Evolutionary conservation across 2,888 invertebrate species (phyloP).

Genomic region (Limnephilus rhombicus): DNA sequence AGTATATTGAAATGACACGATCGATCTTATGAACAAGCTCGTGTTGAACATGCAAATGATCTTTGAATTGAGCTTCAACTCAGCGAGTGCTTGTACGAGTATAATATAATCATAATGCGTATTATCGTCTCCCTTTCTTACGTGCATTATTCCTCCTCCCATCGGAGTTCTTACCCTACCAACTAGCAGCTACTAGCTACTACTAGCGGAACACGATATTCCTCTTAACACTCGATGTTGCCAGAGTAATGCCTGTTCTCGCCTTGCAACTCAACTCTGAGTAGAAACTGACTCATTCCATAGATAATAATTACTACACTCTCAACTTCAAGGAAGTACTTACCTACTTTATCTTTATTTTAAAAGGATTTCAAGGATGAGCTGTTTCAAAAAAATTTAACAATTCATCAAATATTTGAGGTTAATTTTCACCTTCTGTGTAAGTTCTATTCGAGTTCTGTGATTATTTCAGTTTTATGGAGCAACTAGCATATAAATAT

Average conservation of each 20-base stretch:
- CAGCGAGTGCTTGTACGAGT: neutral
- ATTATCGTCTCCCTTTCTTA: slow-evolving; percentile 5
- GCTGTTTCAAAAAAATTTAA: too few species aligned
- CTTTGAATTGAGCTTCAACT: neutral
- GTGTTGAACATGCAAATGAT: slow-evolving; percentile 28
- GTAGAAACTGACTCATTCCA: neutral
- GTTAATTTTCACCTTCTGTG: too few species aligned
- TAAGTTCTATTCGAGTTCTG: too few species aligned
- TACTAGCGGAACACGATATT: slow-evolving; percentile 52
- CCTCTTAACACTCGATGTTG: slow-evolving; percentile 51
- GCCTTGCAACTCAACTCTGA: slow-evolving; percentile 18
- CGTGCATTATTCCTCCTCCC: neutral
- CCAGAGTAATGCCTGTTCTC: slow-evolving; percentile 42
- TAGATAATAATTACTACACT: neutral
- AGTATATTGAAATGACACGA: neutral
- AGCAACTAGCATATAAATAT: too few species aligned
- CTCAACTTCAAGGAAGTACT: neutral
- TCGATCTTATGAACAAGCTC: neutral
- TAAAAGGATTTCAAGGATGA: too few species aligned
- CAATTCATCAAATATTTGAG: too few species aligned
- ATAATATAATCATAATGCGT: slow-evolving; percentile 16
- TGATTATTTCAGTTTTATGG: too few species aligned
- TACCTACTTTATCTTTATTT: neutral
- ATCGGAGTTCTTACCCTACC: neutral
- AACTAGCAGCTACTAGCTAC: neutral